A percentile compares a stretch with the other conserved stretches of the same genome.
Conservation (phyloP, 2,113 vertebrate genomes). For the Sprattus sprattus region DNA sequence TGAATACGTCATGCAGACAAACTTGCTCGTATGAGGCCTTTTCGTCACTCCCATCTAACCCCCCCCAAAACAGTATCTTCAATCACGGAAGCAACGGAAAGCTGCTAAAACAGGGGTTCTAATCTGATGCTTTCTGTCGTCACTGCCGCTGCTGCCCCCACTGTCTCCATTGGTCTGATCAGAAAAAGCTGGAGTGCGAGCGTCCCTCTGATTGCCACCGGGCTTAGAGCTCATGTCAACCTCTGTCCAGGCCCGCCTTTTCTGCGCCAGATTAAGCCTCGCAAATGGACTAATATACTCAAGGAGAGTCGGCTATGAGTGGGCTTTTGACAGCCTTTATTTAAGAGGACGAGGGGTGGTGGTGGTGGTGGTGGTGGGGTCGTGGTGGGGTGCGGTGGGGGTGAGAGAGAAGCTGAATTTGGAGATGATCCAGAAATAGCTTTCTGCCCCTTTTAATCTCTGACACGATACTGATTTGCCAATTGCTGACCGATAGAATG, state of each 20-base stretch:
- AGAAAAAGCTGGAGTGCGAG: background rate
- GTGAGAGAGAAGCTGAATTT: slow-evolving; percentile 34
- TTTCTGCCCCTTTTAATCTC: slow-evolving; percentile 61
- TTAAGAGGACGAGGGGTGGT: background rate
- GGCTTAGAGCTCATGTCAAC: slow-evolving; percentile 19
- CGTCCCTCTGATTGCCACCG: slow-evolving; percentile 15
- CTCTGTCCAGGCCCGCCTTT: slow-evolving; percentile 9
- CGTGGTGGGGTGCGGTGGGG: background rate
- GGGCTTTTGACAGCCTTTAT: slow-evolving; percentile 13
- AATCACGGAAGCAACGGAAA: background rate
- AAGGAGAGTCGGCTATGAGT: background rate
- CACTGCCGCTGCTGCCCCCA: background rate
- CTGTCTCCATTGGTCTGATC: background rate
- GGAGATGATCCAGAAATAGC: slow-evolving; percentile 39
- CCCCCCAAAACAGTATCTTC: background rate
- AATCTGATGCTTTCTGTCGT: background rate
- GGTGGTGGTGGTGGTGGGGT: background rate
- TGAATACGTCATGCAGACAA: background rate
- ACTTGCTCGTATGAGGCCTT: background rate
- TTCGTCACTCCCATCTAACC: background rate
- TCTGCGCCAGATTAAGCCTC: background rate
- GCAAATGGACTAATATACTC: slow-evolving; percentile 2
- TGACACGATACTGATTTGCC: slow-evolving; percentile 50
- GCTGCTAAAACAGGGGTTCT: background rate
- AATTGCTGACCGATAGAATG: slow-evolving; percentile 66